phyloP scores from a whole-genome alignment of 2,113 vertebrate genomes.

The Rostratula benghalensis region DNA sequence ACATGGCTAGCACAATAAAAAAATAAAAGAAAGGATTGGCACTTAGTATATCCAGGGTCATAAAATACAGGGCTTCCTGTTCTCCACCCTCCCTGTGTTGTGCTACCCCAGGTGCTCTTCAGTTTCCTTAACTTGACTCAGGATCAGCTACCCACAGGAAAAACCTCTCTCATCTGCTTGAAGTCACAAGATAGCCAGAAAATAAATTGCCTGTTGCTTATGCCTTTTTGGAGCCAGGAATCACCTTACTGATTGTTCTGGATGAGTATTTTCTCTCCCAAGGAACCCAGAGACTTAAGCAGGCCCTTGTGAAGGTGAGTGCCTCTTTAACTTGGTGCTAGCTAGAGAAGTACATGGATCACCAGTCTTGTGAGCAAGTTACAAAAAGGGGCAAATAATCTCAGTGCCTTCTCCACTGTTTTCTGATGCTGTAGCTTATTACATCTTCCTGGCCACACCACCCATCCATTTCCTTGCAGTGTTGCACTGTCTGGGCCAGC shows the following conservation, averaged over 20 bases:
- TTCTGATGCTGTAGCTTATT: neutral
- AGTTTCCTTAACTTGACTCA: neutral
- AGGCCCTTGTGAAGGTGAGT: rapidly evolving
- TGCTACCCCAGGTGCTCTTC: no score
- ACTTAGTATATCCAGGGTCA: rapidly evolving
- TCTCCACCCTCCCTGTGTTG: neutral
- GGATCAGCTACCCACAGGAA: neutral
- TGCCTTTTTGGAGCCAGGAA: neutral
- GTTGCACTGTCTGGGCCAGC: neutral
- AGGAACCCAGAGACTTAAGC: neutral
- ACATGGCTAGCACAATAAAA: neutral
- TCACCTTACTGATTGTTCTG: rapidly evolving
- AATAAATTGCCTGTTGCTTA: neutral
- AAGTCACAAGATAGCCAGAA: neutral
- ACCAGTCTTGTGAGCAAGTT: neutral
- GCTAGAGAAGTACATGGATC: neutral
- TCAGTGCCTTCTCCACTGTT: no score
- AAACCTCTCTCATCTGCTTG: neutral
- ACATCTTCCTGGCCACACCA: neutral
- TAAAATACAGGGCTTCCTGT: neutral
- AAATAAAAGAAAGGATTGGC: no score
- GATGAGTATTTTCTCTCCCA: neutral
- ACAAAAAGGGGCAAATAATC: neutral
- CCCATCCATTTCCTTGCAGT: rapidly evolving
- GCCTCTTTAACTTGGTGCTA: neutral